These are phyloP conservation scores for Spheniscus humboldti DNA, from an alignment of 2,797 vertebrate genomes.

Conservation along the genomic window DNA sequence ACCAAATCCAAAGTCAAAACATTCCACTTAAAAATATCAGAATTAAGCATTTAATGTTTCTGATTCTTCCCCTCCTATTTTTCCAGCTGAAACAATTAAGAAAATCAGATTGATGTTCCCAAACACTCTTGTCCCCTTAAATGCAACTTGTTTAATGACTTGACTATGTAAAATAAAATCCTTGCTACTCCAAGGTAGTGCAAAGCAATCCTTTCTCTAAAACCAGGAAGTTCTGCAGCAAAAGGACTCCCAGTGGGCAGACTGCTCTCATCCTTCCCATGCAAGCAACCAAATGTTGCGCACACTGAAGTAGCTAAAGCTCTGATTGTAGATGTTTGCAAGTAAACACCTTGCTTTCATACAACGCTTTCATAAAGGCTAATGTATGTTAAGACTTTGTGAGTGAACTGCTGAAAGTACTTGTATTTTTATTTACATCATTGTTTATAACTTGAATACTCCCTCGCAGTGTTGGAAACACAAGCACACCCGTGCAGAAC, in stretches of 20 bases:
- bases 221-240: not conserved
- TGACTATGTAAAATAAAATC: not conserved
- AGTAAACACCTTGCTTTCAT: not conserved
- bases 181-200: not conserved
- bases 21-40: not conserved
- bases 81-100: not conserved
- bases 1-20: not conserved
- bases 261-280: not conserved
- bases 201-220: not conserved
- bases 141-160: not conserved
- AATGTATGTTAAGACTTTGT: not conserved
- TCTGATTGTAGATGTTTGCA: not conserved
- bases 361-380: not conserved
- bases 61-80: not conserved
- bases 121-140: not conserved
- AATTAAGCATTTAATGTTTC: not conserved
- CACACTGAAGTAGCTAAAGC: not conserved
- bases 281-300: not conserved
- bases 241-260: not conserved
- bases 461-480: not conserved
- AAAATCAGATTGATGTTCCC: not conserved
- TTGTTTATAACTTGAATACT: not conserved
- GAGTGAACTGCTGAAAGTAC: not conserved
- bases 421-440: not conserved
- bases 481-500: not conserved